These are phyloP conservation scores for Scaptomyza reducta DNA, from an alignment of 2,888 invertebrate species.

Conservation along the genomic window DNA sequence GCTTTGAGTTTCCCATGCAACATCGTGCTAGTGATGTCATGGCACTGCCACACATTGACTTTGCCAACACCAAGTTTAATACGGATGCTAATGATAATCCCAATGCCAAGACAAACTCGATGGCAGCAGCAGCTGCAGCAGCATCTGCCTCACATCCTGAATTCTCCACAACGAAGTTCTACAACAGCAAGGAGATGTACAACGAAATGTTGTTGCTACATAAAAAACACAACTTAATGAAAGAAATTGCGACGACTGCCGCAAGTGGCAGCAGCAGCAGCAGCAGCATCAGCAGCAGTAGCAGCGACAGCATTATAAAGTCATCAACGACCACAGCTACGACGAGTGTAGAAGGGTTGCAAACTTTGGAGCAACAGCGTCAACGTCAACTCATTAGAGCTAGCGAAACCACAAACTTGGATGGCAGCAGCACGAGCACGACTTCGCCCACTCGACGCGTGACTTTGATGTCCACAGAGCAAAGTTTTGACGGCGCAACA, in stretches of 20 bases:
- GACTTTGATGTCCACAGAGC: conserved; percentile 67
- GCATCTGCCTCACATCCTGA: conserved; percentile 77
- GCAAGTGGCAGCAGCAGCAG: conserved; percentile 26
- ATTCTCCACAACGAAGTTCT: conserved; percentile 84
- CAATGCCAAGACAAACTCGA: conserved; percentile 9
- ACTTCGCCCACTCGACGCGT: conserved; percentile 46
- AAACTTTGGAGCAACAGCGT: conserved; percentile 47
- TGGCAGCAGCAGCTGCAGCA: not conserved
- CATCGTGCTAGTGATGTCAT: conserved; percentile 78
- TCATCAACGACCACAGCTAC: conserved; percentile 39
- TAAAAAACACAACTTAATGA: conserved; percentile 76
- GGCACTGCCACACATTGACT: conserved; percentile 80
- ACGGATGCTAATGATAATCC: conserved; percentile 61
- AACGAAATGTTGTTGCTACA: conserved; percentile 83
- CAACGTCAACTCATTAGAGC: conserved; percentile 52
- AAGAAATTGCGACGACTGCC: conserved; percentile 41
- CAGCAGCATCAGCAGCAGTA: conserved; percentile 10
- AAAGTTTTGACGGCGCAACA: conserved; percentile 49
- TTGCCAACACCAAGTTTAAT: conserved; percentile 84
- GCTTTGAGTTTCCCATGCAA: conserved; percentile 83
- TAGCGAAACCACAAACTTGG: conserved; percentile 50
- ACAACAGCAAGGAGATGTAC: conserved; percentile 84
- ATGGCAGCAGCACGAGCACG: conserved; percentile 13
- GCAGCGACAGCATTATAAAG: conserved; percentile 64
- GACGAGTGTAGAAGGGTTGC: conserved; percentile 36